phyloP scores from a whole-genome alignment of 2,888 invertebrate species.

The Ernsta delagoae region DNA sequence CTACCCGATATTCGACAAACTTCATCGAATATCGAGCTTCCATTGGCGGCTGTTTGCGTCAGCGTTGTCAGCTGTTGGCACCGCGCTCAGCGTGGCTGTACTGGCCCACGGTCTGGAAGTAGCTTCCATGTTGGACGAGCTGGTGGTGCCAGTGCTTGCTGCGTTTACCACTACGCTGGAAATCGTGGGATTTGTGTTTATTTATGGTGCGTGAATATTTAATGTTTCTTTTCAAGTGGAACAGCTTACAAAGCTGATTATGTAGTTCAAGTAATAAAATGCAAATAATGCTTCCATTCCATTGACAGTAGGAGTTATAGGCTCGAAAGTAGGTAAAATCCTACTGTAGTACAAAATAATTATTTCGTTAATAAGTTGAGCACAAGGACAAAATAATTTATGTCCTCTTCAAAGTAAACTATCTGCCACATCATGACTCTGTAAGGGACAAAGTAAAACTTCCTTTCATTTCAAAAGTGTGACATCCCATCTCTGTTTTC shows the following conservation, averaged over 20 bases:
- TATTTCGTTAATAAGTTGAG: too few relatives aligned
- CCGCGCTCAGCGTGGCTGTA: constrained; percentile 68
- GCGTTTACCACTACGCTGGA: constrained; percentile 69
- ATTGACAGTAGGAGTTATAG: too few relatives aligned
- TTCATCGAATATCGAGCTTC: constrained; percentile 68
- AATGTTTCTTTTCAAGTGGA: neutral
- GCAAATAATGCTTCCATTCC: too few relatives aligned
- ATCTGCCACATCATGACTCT: too few relatives aligned
- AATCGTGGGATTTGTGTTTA: constrained; percentile 74
- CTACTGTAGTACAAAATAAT: too few relatives aligned
- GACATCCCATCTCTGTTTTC: neutral
- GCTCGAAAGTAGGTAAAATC: too few relatives aligned
- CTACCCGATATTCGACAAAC: constrained; percentile 74
- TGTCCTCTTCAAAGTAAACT: too few relatives aligned
- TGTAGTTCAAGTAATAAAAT: too few relatives aligned
- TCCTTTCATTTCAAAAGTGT: too few relatives aligned
- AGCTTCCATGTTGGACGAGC: constrained; percentile 66
- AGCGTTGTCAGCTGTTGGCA: constrained; percentile 70
- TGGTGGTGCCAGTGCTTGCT: constrained; percentile 67
- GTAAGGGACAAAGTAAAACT: too few relatives aligned
- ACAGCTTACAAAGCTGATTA: too few relatives aligned
- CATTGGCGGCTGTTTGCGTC: constrained; percentile 76
- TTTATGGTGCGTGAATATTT: constrained; percentile 64
- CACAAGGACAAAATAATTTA: too few relatives aligned
- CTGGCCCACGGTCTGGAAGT: constrained; percentile 66